Percentiles rank a stretch among this genome's conserved stretches.
These are phyloP conservation scores for Oreortyx pictus DNA, from an alignment of 2,797 vertebrate species.

Conservation along the genomic window DNA sequence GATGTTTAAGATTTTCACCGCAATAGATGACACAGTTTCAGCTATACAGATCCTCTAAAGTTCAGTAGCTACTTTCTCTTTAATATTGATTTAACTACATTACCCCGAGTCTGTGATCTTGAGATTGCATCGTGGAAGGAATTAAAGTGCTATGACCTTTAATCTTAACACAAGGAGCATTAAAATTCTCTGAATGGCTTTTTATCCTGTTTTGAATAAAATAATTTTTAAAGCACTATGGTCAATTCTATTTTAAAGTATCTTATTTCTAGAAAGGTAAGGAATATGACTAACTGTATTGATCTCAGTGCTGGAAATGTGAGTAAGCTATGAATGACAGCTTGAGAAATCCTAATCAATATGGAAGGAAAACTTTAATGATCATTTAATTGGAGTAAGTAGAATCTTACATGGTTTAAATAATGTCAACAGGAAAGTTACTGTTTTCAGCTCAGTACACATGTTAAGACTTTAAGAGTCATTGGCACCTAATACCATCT, in stretches of 20 bases:
- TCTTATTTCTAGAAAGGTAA: background rate
- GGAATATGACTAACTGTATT: background rate
- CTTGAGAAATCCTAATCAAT: slow-evolving; percentile 45
- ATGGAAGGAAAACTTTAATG: slow-evolving; percentile 46
- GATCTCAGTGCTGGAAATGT: slow-evolving; percentile 28
- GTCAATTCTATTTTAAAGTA: background rate
- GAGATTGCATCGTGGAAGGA: background rate
- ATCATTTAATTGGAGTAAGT: slow-evolving; percentile 57
- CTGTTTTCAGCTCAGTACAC: slow-evolving; percentile 51
- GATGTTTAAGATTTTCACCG: background rate
- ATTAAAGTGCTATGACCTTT: background rate
- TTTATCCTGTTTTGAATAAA: slow-evolving; percentile 1
- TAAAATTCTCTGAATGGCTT: background rate
- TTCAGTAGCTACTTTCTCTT: background rate
- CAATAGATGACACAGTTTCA: background rate
- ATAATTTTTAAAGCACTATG: background rate
- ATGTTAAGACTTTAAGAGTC: slow-evolving; percentile 38
- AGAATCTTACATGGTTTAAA: slow-evolving; percentile 64
- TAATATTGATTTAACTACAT: background rate
- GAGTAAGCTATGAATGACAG: slow-evolving; percentile 39
- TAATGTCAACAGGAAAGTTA: slow-evolving; percentile 52
- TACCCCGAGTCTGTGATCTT: background rate
- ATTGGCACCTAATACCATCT: slow-evolving; percentile 65
- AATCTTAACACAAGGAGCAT: background rate
- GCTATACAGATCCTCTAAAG: background rate